Conservation (phyloP, 2,888 invertebrate species). For the Petrophora chlorosata region DNA sequence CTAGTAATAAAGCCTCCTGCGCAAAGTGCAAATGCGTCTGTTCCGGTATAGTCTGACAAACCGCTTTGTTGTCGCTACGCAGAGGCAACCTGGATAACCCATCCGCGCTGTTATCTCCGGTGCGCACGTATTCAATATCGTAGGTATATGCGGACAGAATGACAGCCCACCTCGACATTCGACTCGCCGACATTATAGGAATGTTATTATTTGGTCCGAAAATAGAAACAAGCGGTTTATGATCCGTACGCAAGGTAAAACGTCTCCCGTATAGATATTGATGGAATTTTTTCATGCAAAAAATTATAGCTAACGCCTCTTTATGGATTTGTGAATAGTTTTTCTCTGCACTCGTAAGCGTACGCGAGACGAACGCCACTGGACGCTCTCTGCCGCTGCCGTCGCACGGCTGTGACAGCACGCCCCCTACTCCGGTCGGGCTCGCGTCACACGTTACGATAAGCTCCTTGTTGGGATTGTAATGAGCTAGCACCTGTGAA, state of each 20-base stretch:
- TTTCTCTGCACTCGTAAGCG: slow-evolving; percentile 34
- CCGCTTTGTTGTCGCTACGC: neutral
- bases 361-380: slow-evolving; percentile 37
- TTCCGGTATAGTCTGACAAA: slow-evolving; percentile 13
- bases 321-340: slow-evolving; percentile 30
- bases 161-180: slow-evolving; percentile 24
- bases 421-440: slow-evolving; percentile 22
- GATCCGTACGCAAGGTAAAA: slow-evolving; percentile 33
- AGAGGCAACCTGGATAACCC: slow-evolving; percentile 23
- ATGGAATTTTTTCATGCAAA: no score
- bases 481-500: slow-evolving; percentile 27
- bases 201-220: slow-evolving; percentile 32
- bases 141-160: slow-evolving; percentile 29
- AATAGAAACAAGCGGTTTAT: slow-evolving; percentile 36
- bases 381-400: slow-evolving; percentile 28
- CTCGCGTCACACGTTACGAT: slow-evolving; percentile 38
- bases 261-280: slow-evolving; percentile 23
- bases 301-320: neutral
- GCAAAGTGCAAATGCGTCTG: slow-evolving; percentile 31
- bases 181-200: slow-evolving; percentile 29
- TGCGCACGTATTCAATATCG: slow-evolving; percentile 28
- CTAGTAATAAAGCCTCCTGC: slow-evolving; percentile 19
- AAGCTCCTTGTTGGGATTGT: slow-evolving; percentile 25
- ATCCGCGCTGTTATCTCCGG: slow-evolving; percentile 26
- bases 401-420: neutral